Conservation (phyloP, 2,888 invertebrate genomes). For the Eremobia ochroleuca region DNA sequence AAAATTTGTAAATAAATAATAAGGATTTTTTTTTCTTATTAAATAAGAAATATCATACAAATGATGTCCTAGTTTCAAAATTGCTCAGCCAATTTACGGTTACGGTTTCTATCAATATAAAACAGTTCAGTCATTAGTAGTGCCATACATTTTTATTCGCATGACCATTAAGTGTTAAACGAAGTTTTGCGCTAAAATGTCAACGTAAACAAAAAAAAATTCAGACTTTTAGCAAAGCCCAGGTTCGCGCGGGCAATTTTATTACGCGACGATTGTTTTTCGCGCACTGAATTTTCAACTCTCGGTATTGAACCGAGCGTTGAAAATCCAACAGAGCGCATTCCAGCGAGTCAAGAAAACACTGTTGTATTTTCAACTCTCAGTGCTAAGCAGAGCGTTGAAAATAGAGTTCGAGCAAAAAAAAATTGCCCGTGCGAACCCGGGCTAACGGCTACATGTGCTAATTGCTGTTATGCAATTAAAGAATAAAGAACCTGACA, state of each 20-base stretch:
- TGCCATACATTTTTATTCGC: not conserved
- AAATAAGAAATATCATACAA: not conserved
- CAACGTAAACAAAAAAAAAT: slow-evolving; percentile 21
- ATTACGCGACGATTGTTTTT: not conserved
- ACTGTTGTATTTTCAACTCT: not conserved
- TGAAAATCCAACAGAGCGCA: not conserved
- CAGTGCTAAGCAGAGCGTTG: not conserved
- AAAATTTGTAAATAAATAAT: no score
- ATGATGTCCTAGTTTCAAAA: not conserved
- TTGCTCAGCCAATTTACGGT: not conserved
- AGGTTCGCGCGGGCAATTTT: no score
- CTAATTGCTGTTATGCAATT: slow-evolving; percentile 45
- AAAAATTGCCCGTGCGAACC: not conserved
- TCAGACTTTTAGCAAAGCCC: not conserved
- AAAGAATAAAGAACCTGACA: not conserved
- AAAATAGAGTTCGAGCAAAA: not conserved
- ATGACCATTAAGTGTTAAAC: not conserved
- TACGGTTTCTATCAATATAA: not conserved
- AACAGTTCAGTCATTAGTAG: not conserved
- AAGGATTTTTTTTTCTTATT: not conserved
- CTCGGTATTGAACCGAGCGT: not conserved
- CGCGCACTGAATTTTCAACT: not conserved
- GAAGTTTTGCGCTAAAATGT: not conserved
- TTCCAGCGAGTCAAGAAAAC: no score
- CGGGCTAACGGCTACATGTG: not conserved